phyloP scores from a whole-genome alignment of 2,888 invertebrate species.

The Cephonodes hylas region DNA sequence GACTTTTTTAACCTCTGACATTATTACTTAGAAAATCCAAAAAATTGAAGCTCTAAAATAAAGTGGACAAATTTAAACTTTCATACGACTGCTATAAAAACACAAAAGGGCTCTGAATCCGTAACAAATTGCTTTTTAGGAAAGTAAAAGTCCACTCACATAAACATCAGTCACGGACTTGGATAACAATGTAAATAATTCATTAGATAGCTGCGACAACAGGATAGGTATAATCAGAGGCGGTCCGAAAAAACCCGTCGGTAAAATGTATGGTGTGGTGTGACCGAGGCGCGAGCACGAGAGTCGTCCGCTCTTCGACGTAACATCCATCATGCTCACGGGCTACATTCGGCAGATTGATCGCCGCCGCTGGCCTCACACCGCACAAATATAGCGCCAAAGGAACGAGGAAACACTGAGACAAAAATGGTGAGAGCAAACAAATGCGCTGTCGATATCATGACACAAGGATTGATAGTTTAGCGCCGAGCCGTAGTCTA shows the following conservation, averaged over 20 bases:
- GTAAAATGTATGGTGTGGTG: constrained; percentile 60
- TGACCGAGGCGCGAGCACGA: constrained; percentile 40
- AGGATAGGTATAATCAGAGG: constrained; percentile 48
- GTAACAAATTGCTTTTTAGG: constrained; percentile 10
- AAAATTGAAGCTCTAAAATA: constrained; percentile 1
- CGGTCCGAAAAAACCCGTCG: constrained; percentile 24
- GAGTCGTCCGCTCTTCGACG: constrained; percentile 44
- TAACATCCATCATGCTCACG: constrained; percentile 71
- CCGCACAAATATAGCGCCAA: constrained; percentile 48
- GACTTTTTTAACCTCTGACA: not conserved
- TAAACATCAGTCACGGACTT: constrained; percentile 46
- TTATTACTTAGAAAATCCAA: not conserved
- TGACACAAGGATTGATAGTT: constrained; percentile 78
- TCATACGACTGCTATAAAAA: not conserved
- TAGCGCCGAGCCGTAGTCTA: constrained; percentile 29
- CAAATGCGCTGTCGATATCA: constrained; percentile 76
- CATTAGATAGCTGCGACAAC: constrained; percentile 55
- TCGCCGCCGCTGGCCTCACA: constrained; percentile 54
- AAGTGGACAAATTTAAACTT: not conserved
- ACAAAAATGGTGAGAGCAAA: constrained; percentile 77
- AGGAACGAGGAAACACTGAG: constrained; percentile 57
- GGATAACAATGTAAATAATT: constrained; percentile 61
- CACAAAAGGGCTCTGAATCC: not conserved
- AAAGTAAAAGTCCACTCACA: constrained; percentile 35
- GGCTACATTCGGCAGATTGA: constrained; percentile 67